A percentile compares a stretch with the other conserved stretches of the same genome.
Evolutionary conservation across 2,113 vertebrate species (phyloP).

Genomic region (Rhabdomys dilectus): DNA sequence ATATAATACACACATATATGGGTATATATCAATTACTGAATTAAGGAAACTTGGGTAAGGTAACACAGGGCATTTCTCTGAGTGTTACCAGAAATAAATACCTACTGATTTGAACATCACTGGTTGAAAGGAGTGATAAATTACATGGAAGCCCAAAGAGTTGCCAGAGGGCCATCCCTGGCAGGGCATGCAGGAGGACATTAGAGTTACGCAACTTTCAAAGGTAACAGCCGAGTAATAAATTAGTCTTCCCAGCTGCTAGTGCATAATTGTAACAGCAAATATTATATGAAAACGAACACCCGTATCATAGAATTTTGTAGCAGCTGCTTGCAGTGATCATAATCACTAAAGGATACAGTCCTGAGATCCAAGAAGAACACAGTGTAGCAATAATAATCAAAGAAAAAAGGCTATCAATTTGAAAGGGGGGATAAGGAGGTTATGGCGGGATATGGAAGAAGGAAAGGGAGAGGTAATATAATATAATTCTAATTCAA

Average conservation of each 20-base stretch:
- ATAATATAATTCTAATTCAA: not conserved
- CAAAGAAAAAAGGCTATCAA: not conserved
- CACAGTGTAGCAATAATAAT: not conserved
- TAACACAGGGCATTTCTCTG: slow-evolving; percentile 55
- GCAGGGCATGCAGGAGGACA: slow-evolving; percentile 33
- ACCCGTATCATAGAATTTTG: slow-evolving; percentile 74
- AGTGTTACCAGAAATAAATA: slow-evolving; percentile 49
- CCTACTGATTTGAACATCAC: not conserved
- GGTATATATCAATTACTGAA: not conserved
- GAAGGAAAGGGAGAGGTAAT: not conserved
- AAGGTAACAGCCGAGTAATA: slow-evolving; percentile 68
- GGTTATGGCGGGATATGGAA: not conserved
- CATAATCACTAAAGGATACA: slow-evolving; percentile 60
- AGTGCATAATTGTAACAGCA: slow-evolving; percentile 71
- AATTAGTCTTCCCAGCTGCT: slow-evolving; percentile 76
- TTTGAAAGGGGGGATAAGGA: no score
- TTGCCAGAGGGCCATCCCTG: slow-evolving; percentile 36
- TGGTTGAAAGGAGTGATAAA: slow-evolving; percentile 63
- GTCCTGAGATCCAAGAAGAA: slow-evolving; percentile 49
- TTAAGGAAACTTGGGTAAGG: not conserved
- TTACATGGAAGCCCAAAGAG: slow-evolving; percentile 18
- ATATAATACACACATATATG: not conserved
- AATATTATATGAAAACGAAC: slow-evolving; percentile 75
- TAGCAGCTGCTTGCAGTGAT: slow-evolving; percentile 62
- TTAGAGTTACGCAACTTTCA: slow-evolving; percentile 75